phyloP scores from a whole-genome alignment of 2,113 vertebrate genomes.

The Beaufortia kweichowensis region DNA sequence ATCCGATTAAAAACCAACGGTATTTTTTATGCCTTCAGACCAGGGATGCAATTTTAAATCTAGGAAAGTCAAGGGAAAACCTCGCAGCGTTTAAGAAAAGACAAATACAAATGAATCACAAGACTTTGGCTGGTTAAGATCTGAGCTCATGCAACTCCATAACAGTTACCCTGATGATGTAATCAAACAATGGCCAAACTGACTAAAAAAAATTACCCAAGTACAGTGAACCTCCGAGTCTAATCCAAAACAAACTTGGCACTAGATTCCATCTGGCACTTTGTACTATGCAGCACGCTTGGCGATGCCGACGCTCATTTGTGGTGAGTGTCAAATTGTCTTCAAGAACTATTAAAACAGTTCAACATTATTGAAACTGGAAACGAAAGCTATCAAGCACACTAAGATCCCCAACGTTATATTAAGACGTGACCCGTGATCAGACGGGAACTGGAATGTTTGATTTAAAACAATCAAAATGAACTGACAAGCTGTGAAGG shows the following conservation, averaged over 20 bases:
- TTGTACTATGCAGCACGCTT: slow-evolving; percentile 11
- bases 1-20: slow-evolving; percentile 11
- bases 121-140: neutral
- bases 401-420: neutral
- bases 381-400: neutral
- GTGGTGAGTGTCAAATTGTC: slow-evolving; percentile 31
- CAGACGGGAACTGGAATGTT: neutral
- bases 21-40: neutral
- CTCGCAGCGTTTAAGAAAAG: neutral
- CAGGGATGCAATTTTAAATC: neutral
- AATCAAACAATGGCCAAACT: slow-evolving; percentile 16
- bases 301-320: slow-evolving; percentile 16
- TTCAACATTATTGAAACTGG: slow-evolving; percentile 1
- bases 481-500: neutral
- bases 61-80: neutral
- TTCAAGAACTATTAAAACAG: slow-evolving; percentile 1
- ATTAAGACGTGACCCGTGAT: neutral
- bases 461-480: neutral
- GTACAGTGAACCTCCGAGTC: slow-evolving; percentile 1
- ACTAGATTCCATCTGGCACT: slow-evolving; percentile 3
- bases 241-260: slow-evolving; percentile 46
- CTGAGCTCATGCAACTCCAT: neutral
- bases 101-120: neutral
- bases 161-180: neutral
- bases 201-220: neutral